Evolutionary conservation across 1,140 invertebrate genomes (phyloP).

Genomic region (Condylostylus longicornis): DNA sequence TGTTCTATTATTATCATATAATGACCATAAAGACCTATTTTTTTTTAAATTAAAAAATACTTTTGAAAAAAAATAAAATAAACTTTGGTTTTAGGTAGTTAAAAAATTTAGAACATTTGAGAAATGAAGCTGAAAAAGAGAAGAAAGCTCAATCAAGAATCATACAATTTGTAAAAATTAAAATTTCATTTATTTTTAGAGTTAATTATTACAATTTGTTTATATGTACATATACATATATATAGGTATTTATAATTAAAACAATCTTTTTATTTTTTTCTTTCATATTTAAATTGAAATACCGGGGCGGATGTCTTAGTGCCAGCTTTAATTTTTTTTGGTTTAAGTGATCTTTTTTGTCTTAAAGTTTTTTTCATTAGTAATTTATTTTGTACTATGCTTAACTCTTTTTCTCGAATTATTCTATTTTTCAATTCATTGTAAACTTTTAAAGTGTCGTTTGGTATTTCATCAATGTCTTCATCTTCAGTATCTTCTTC

Average conservation of each 20-base stretch:
- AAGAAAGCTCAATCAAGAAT: too few species aligned
- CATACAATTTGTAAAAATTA: too few species aligned
- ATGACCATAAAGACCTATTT: too few species aligned
- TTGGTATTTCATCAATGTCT: neutral
- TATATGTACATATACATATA: too few species aligned
- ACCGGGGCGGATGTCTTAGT: conserved; percentile 58
- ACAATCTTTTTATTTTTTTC: conserved; percentile 55
- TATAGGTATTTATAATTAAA: conserved; percentile 11
- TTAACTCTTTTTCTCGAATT: conserved; percentile 64
- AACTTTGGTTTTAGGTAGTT: too few species aligned
- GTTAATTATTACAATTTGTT: too few species aligned
- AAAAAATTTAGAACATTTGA: too few species aligned
- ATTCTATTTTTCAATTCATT: conserved; percentile 63
- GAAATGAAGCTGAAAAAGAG: too few species aligned
- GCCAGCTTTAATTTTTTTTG: conserved; percentile 47
- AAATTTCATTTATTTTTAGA: too few species aligned
- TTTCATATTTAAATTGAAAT: conserved; percentile 72
- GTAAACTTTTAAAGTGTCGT: neutral
- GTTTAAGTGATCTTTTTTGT: conserved; percentile 47
- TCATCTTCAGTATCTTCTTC: conserved; percentile 25
- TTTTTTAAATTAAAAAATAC: too few species aligned
- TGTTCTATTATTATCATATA: too few species aligned
- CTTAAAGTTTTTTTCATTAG: conserved; percentile 59
- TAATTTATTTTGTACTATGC: conserved; percentile 69
- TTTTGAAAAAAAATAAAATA: too few species aligned